phyloP scores from a whole-genome alignment of 1,140 invertebrate species.

The Drosophila nannoptera region DNA sequence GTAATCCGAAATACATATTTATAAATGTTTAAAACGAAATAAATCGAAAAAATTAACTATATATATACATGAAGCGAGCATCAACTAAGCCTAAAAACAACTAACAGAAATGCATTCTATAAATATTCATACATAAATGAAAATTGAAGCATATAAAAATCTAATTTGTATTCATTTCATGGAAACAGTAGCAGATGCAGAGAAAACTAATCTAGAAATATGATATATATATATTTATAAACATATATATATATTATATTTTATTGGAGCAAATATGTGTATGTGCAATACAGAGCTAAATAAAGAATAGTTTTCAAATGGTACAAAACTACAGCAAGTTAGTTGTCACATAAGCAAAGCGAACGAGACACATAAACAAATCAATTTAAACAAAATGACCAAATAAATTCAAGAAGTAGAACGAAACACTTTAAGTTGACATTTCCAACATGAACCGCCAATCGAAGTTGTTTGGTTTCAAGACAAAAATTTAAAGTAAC shows the following conservation, averaged over 20 bases:
- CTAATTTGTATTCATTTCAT: too few species aligned
- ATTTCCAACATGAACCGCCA: constrained; percentile 34
- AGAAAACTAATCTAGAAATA: constrained; percentile 31
- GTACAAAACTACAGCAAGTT: constrained; percentile 32
- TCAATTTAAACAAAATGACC: constrained; percentile 28
- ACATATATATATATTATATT: constrained; percentile 22
- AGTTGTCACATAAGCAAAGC: constrained; percentile 39
- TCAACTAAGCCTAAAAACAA: constrained; percentile 14
- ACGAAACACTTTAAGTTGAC: constrained; percentile 37
- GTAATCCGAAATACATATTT: constrained; percentile 55
- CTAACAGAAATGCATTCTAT: constrained; percentile 8
- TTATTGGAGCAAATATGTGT: constrained; percentile 22
- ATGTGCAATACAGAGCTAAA: constrained; percentile 3
- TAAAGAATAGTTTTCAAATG: constrained; percentile 26
- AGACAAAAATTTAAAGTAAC: constrained; percentile 34
- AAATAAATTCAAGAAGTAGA: constrained; percentile 44
- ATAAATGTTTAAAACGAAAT: constrained; percentile 71
- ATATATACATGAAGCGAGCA: constrained; percentile 9
- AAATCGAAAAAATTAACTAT: constrained; percentile 16
- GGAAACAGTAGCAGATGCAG: too few species aligned
- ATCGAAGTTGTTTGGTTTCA: constrained; percentile 72
- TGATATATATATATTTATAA: constrained; percentile 29
- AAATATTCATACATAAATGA: constrained; percentile 9
- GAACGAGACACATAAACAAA: constrained; percentile 27
- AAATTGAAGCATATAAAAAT: too few species aligned